Conservation (phyloP, 2,113 vertebrate species). For the Antechinus flavipes region DNA sequence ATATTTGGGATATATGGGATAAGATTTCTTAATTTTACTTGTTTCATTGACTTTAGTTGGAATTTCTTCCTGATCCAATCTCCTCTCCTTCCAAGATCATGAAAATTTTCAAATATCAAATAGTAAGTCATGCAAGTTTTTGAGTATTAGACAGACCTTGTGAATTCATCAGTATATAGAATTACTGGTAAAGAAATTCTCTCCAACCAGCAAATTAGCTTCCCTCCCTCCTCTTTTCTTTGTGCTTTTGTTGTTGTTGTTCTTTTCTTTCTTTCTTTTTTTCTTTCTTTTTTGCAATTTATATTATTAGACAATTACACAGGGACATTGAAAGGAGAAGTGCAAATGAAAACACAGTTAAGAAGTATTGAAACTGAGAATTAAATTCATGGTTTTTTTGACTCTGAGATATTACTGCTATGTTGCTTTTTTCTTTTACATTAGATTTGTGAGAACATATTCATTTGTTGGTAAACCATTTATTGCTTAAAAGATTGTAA, state of each 20-base stretch:
- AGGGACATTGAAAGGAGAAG: not conserved
- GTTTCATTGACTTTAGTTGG: not conserved
- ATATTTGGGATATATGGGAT: no score
- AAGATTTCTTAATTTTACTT: not conserved
- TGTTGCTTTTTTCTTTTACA: not conserved
- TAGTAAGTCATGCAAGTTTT: not conserved
- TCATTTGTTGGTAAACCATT: not conserved
- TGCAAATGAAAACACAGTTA: not conserved
- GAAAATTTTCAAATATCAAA: not conserved
- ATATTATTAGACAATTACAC: not conserved
- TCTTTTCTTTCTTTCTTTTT: no score
- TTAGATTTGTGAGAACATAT: not conserved
- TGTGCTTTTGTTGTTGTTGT: no score
- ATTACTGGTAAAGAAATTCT: not conserved
- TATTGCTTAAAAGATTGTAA: not conserved
- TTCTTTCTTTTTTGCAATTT: not conserved
- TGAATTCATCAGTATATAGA: not conserved
- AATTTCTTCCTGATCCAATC: not conserved
- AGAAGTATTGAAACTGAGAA: not conserved
- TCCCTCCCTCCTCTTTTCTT: no score
- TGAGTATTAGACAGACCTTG: not conserved
- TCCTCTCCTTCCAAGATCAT: not conserved
- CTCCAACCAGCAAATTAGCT: not conserved
- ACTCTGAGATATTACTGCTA: not conserved
- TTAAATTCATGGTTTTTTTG: not conserved